These are phyloP conservation scores for Poecilobothrus nobilitatus DNA, from an alignment of 2,888 invertebrate genomes.

Conservation along the genomic window DNA sequence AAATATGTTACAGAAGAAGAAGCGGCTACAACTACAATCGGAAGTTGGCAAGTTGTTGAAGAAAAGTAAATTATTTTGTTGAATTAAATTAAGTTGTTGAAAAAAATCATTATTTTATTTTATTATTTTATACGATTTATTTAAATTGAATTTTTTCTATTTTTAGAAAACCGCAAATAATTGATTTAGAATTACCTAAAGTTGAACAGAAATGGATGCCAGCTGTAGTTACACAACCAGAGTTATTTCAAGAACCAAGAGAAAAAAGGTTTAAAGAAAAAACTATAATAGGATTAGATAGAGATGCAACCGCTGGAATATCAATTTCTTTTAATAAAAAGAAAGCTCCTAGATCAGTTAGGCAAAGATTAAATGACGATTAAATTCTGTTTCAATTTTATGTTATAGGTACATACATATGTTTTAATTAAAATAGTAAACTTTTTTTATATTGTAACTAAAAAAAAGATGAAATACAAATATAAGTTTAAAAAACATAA, in stretches of 20 bases:
- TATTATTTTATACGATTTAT: no score
- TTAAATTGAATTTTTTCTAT: neutral
- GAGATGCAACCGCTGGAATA: constrained; percentile 22
- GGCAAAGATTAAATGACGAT: constrained; percentile 30
- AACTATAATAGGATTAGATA: constrained; percentile 32
- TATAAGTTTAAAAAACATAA: no score
- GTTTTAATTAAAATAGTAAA: no score
- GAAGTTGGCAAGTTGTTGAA: constrained; percentile 64
- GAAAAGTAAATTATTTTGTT: constrained; percentile 44
- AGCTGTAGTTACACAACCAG: constrained; percentile 30
- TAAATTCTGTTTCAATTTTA: neutral
- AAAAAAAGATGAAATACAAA: no score
- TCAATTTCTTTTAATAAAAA: constrained; percentile 39
- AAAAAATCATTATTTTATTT: constrained; percentile 11
- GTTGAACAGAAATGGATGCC: constrained; percentile 34
- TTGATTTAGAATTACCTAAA: constrained; percentile 66
- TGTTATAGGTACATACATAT: no score
- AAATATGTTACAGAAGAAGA: constrained; percentile 46
- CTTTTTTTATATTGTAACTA: no score
- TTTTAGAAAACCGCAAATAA: constrained; percentile 45
- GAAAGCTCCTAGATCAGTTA: constrained; percentile 37
- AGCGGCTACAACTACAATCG: constrained; percentile 57
- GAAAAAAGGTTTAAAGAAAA: constrained; percentile 43
- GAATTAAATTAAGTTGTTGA: no score
- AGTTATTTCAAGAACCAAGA: constrained; percentile 31